Base-by-base conservation (phyloP, 1,140 invertebrate genomes). In the Caenorhabditis brenneri region DNA sequence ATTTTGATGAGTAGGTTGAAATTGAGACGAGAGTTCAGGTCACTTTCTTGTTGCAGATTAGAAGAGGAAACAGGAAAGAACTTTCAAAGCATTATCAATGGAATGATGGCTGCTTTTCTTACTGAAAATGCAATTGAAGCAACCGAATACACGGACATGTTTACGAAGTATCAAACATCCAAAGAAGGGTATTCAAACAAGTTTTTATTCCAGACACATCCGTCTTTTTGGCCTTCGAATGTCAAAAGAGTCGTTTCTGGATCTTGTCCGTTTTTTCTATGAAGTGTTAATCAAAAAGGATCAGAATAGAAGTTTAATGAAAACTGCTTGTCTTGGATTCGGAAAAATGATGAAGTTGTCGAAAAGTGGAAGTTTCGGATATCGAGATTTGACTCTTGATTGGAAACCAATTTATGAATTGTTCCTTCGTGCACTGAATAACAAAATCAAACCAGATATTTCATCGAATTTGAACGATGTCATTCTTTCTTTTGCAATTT, bases 331-430 rank as follows among this genome's bases (percentile, higher is more conserved):
- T 65, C 0, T 6, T 36, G 58, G 29, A 33, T 36, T 65, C 36
- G 29, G 10, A 15, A 36, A 65, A 65, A 65, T 65, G 31, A 65
- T 65, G 31, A 65, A n/a, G 53, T 55, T 27, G 10, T 27, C 22
- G 9, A 33, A 24, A 65, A 16, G 6, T 12, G 58, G 29, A n/a
- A 27, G 22, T 2, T 65, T 65, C 16, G 58, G 58, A 65, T 65
- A n/a, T 15, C 29, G 58, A 15, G 58, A 65, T n/a, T 36, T 65
- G 29, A 19, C 15, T 33, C 31, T 65, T 3, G 31, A 65, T 24
- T 65, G 58, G 58, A 33, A 36, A 33, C 58, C 58, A 65, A 5
- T 65, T 65, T 65, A 65, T 65, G 29, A 65, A 19, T n/a, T 65
- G 7, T 36, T 19, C 16, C 12, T 33, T 19, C 29, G 19, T 33